Evolutionary conservation across 2,888 invertebrate species (phyloP).

Genomic region (Linnaemya vulpina): DNA sequence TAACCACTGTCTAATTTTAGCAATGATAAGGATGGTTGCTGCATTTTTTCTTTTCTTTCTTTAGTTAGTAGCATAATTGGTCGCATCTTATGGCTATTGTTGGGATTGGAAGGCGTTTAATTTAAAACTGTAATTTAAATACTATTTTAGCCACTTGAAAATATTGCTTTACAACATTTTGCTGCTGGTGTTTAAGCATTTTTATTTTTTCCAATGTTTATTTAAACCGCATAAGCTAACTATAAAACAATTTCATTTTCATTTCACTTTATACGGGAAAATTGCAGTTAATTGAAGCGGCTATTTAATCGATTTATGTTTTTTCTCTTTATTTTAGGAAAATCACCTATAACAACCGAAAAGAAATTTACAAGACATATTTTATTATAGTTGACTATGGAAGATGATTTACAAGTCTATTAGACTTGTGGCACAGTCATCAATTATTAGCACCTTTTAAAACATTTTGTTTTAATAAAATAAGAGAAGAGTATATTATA

Average conservation of each 20-base stretch:
- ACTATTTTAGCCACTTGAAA: slow-evolving; percentile 64
- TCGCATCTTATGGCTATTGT: slow-evolving; percentile 55
- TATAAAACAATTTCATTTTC: slow-evolving; percentile 74
- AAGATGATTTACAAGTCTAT: slow-evolving; percentile 66
- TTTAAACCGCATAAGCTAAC: slow-evolving; percentile 41
- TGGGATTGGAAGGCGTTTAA: slow-evolving; percentile 68
- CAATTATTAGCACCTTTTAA: slow-evolving; percentile 58
- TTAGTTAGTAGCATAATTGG: slow-evolving; percentile 58
- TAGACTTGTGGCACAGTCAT: slow-evolving; percentile 56
- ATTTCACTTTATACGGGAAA: slow-evolving; percentile 74
- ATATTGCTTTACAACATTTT: slow-evolving; percentile 34
- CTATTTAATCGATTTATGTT: slow-evolving; percentile 67
- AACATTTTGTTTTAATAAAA: slow-evolving; percentile 31
- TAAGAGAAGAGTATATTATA: slow-evolving; percentile 6
- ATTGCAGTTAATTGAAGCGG: slow-evolving; percentile 72
- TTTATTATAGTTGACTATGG: slow-evolving; percentile 52
- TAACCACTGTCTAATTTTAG: slow-evolving; percentile 43
- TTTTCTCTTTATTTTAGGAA: slow-evolving; percentile 44
- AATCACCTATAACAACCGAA: slow-evolving; percentile 54
- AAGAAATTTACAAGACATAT: slow-evolving; percentile 60
- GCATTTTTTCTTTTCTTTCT: slow-evolving; percentile 7
- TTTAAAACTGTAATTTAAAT: slow-evolving; percentile 70
- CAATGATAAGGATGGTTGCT: slow-evolving; percentile 13
- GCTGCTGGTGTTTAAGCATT: slow-evolving; percentile 20
- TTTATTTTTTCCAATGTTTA: background rate